Evolutionary conservation across 2,888 invertebrate species (phyloP).

Genomic region (Zele albiditarsus): DNA sequence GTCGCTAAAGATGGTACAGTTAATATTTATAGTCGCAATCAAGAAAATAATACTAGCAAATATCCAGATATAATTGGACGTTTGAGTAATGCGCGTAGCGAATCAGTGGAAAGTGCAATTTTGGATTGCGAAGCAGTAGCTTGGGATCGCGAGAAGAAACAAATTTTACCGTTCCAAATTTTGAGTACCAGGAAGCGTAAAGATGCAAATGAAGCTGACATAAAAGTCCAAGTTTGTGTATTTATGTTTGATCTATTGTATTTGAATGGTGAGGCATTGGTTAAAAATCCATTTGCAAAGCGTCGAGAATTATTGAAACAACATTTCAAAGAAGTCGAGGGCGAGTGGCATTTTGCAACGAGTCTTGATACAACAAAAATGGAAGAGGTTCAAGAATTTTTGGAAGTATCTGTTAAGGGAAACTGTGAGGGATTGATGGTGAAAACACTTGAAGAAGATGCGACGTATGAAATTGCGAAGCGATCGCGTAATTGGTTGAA

Average conservation of each 20-base stretch:
- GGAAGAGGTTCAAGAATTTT: conserved; percentile 94
- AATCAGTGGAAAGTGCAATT: conserved; percentile 85
- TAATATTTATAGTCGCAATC: conserved; percentile 94
- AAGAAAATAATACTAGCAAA: conserved; percentile 94
- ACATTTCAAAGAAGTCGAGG: conserved; percentile 82
- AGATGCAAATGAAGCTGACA: conserved; percentile 84
- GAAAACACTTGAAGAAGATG: conserved; percentile 91
- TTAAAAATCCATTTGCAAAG: conserved; percentile 83
- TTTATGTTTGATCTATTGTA: conserved; percentile 97
- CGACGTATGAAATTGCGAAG: conserved; percentile 97
- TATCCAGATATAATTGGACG: conserved; percentile 94
- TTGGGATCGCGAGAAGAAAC: conserved; percentile 89
- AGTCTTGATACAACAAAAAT: conserved; percentile 86
- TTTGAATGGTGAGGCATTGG: conserved; percentile 90
- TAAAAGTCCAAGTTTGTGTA: conserved; percentile 93
- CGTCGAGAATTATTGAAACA: conserved; percentile 83
- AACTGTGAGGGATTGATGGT: conserved; percentile 99
- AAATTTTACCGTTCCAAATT: conserved; percentile 97
- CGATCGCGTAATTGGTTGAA: conserved; percentile 96
- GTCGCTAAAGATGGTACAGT: conserved; percentile 80
- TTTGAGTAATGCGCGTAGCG: conserved; percentile 76
- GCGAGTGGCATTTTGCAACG: conserved; percentile 92
- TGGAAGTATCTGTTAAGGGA: conserved; percentile 95
- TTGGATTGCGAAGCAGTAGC: conserved; percentile 98
- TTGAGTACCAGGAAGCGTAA: conserved; percentile 96